A percentile compares a stretch with the other conserved stretches of the same genome.
Evolutionary conservation across 2,113 vertebrate species (phyloP).

Genomic region (Callocephalon fimbriatum): DNA sequence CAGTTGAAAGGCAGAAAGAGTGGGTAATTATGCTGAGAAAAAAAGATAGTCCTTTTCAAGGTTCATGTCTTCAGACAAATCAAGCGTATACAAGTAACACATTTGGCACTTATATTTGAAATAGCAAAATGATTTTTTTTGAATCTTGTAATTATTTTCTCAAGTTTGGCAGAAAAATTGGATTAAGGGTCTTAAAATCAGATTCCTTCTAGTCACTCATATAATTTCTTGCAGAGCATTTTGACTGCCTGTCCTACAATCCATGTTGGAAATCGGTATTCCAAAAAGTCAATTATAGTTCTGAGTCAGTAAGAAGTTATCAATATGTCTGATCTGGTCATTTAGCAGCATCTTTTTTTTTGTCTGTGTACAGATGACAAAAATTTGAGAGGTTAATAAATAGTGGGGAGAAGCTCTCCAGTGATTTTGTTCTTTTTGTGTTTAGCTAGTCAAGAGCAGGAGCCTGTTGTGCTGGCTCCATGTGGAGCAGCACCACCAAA

Average conservation of each 20-base stretch:
- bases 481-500: neutral
- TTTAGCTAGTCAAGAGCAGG: neutral
- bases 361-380: neutral
- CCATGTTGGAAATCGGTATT: conserved; percentile 24
- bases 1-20: conserved; percentile 27
- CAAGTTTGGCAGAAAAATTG: conserved; percentile 64
- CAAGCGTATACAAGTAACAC: conserved; percentile 24
- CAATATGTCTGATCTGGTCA: conserved; percentile 38
- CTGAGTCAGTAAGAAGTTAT: conserved; percentile 51
- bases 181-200: conserved; percentile 47
- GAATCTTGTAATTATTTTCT: conserved; percentile 62
- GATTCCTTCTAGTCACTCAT: conserved; percentile 9
- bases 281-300: conserved; percentile 34
- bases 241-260: conserved; percentile 41
- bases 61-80: conserved; percentile 28
- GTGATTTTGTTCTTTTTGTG: neutral
- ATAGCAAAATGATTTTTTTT: conserved; percentile 47
- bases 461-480: neutral
- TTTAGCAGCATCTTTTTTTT: neutral
- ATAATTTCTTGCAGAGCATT: neutral
- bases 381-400: conserved; percentile 60
- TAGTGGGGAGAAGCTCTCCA: neutral
- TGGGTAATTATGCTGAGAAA: conserved; percentile 53
- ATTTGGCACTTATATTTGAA: conserved; percentile 45
- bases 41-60: conserved; percentile 40